phyloP scores from a whole-genome alignment of 2,113 vertebrate species.

The Gopherus evgoodei region DNA sequence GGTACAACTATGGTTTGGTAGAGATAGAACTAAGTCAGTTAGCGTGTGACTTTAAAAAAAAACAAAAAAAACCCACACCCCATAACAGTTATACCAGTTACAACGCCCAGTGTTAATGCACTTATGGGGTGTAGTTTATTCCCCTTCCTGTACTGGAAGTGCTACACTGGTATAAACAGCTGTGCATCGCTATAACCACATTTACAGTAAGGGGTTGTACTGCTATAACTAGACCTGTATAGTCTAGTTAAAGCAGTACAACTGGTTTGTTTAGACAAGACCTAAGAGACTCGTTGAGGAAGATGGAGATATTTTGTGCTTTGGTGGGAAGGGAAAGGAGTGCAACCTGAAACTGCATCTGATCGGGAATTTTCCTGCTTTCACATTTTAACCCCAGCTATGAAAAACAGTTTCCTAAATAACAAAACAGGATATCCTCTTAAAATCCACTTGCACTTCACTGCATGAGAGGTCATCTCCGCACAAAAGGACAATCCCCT shows the following conservation, averaged over 20 bases:
- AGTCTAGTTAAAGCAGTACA: conserved; percentile 69
- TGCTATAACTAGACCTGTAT: conserved; percentile 19
- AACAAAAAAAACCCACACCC: too few species aligned
- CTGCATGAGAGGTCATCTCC: neutral
- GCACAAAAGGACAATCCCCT: neutral
- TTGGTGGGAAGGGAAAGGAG: conserved; percentile 11
- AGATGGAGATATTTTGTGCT: neutral
- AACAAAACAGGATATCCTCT: neutral
- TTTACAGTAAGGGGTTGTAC: neutral
- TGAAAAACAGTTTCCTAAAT: neutral
- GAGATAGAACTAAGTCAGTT: neutral
- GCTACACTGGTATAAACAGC: conserved; percentile 34
- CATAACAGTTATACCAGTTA: neutral
- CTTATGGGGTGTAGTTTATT: neutral
- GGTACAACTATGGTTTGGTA: neutral
- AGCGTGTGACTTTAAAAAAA: neutral
- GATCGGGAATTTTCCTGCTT: neutral
- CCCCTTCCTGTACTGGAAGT: neutral
- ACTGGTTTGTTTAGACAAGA: conserved; percentile 36
- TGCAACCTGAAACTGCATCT: conserved; percentile 8
- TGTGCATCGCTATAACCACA: neutral
- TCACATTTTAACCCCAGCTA: neutral
- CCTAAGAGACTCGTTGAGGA: conserved; percentile 3
- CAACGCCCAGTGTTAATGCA: neutral
- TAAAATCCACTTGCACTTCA: neutral